Evolutionary conservation across 2,113 vertebrate genomes (phyloP), one percentile per base, ranked within the genome.

Genomic region (Ciconia boyciana): DNA sequence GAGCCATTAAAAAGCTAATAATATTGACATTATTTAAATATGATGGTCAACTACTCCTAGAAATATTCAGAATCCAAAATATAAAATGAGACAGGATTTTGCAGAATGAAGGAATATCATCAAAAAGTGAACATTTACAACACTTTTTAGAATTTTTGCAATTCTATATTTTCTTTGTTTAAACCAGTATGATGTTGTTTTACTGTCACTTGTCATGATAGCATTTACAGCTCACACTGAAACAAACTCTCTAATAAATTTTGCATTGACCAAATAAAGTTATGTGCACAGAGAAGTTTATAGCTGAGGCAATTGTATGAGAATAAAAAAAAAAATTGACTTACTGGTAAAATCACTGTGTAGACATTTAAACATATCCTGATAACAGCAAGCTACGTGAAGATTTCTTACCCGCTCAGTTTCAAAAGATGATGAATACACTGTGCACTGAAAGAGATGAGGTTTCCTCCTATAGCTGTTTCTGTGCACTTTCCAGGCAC

Each of bases 281-380:
- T 46, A 58, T 0, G 19, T 16, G 8, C 41, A 87, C 18, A 0
- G 0, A 22, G 3, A 65, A 41, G 13, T 34, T 74, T 36, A 68
- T 13, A 83, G 32, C 6, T 20, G n/a, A 70, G 22, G 25, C 10
- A 83, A 24, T 0, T 48, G 22, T 6, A 31, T 7, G 8, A 84
- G 16, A 48, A 36, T 3, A 11, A 69, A 61, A 81, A 90, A n/a
- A 7, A 54, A 51, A 92, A 39, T 21, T 49, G 18, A 94, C 96
- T 89, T 96, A 98, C 97, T 96, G 79, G 90, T 88, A 82, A 90
- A 97, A 95, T 78, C 69, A 70, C 77, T 76, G 32, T 51, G 86
- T 5, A 41, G 57, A 51, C 96, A 96, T 4, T 46, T 97, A 79
- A 97, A 95, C 7, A 49, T 16, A 54, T 75, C 87, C 32, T 91